These are phyloP conservation scores for Drosophila nebulosa DNA, from an alignment of 1,140 invertebrate genomes.

Conservation along the genomic window DNA sequence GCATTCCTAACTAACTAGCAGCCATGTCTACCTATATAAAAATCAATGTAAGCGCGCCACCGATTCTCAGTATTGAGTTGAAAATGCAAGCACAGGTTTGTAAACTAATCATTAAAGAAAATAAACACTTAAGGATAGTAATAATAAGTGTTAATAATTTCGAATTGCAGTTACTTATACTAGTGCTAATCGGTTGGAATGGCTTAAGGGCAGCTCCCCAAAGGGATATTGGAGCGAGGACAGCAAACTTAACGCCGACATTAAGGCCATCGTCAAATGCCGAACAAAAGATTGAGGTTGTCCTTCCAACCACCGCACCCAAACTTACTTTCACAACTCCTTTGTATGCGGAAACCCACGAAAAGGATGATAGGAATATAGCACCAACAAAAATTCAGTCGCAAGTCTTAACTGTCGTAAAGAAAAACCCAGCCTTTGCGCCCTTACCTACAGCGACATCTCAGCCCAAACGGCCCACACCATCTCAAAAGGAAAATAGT, in stretches of 20 bases:
- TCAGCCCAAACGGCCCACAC: background rate
- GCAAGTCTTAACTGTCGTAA: too few species aligned
- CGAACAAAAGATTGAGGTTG: background rate
- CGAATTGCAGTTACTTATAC: background rate
- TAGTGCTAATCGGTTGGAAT: background rate
- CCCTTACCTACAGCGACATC: background rate
- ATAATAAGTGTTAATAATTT: background rate
- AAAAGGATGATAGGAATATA: background rate
- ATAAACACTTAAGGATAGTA: background rate
- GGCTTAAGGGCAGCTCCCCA: background rate
- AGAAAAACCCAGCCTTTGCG: background rate
- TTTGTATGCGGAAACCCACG: background rate
- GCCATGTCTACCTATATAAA: background rate
- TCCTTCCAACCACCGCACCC: background rate
- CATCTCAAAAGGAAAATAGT: background rate
- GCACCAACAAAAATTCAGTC: background rate
- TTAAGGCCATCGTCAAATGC: too few species aligned
- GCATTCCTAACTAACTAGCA: background rate
- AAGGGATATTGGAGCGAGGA: background rate
- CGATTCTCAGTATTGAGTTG: background rate
- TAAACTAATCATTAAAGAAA: background rate
- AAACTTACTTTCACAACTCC: background rate
- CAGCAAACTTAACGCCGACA: too few species aligned
- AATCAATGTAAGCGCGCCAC: background rate
- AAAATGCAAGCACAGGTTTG: slow-evolving; percentile 1